Base-by-base conservation (phyloP, 2,113 vertebrate genomes). In the Sebastes fasciatus region DNA sequence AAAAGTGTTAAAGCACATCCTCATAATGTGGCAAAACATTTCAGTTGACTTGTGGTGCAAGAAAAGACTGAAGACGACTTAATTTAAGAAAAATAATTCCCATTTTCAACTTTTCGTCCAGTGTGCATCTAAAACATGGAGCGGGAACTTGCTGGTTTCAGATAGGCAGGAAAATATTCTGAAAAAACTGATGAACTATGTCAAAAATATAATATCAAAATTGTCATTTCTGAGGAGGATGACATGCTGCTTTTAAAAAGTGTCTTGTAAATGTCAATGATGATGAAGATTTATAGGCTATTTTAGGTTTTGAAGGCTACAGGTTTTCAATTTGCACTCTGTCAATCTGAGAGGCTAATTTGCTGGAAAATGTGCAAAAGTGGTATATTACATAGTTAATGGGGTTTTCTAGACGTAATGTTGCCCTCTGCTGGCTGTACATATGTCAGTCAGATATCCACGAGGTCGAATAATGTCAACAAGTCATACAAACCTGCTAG, bases 401-500 rank as follows among this genome's bases (percentile, higher is more conserved):
- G 5, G 14, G 12, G 4, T 43, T 78, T 88, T 26, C 14, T 26
- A 69, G 54, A 76, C 34, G 14, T 78, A 65, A 88, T 7, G 55
- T 74, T 66, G 85, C 93, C 90, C 89, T 82, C 93, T 93, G 82
- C 87, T 89, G 93, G 88, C 3, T 74, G 52, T 19, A 8, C n/a
- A 57, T 16, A 5, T 42, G n/a, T 54, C 71, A 64, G 60, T 69
- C 19, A 78, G 26, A 34, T 7, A 23, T 26, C 6, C 4, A 46
- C 1, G 17, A 23, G 23, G 42, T 17, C 10, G 7, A 69, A 23
- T 26, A 8, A 7, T 43, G 42, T 40, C 21, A 84, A 43, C 58
- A 65, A 42, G 57, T 52, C 6, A 46, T 13, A 58, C 10, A 57
- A 64, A 57, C 26, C 34, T 70, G 55, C 19, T 48, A 26, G 58